These are phyloP conservation scores for Ischnus inquisitorius DNA, from an alignment of 2,888 invertebrate species.

Conservation along the genomic window DNA sequence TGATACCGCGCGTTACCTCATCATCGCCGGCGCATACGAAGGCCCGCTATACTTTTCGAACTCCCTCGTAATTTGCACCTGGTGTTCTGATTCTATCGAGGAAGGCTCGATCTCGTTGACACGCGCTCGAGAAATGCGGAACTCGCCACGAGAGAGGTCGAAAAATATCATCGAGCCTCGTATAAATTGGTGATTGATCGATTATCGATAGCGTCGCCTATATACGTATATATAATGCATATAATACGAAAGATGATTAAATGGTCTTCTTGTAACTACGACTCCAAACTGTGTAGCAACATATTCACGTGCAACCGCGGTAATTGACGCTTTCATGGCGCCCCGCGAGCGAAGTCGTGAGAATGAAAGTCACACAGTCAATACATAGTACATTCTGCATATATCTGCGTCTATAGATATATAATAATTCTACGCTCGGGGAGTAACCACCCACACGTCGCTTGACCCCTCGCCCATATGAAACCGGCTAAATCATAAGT, in stretches of 20 bases:
- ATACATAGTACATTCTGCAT: slow-evolving; percentile 22
- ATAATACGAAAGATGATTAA: slow-evolving; percentile 7
- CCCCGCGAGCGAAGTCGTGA: slow-evolving; percentile 21
- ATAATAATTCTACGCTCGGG: not conserved
- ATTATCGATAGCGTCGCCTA: not conserved
- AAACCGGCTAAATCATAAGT: slow-evolving; percentile 67
- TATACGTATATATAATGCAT: not conserved
- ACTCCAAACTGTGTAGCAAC: not conserved
- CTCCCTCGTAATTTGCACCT: slow-evolving; percentile 82
- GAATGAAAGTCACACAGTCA: slow-evolving; percentile 59
- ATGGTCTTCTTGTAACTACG: not conserved
- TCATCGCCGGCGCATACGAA: slow-evolving; percentile 34
- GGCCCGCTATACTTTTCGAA: slow-evolving; percentile 67
- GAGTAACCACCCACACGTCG: slow-evolving; percentile 25
- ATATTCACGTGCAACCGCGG: slow-evolving; percentile 32
- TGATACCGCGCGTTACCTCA: slow-evolving; percentile 26
- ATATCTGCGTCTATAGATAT: not conserved
- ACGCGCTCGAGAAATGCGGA: slow-evolving; percentile 29
- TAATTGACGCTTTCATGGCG: slow-evolving; percentile 42
- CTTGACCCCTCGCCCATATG: slow-evolving; percentile 29
- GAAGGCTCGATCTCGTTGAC: slow-evolving; percentile 71
- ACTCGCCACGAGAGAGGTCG: slow-evolving; percentile 19
- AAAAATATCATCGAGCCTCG: not conserved
- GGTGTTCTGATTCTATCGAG: slow-evolving; percentile 83
- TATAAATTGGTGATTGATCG: slow-evolving; percentile 28